Evolutionary conservation across 2,113 vertebrate species (phyloP).

Genomic region (Brachirus orientalis): DNA sequence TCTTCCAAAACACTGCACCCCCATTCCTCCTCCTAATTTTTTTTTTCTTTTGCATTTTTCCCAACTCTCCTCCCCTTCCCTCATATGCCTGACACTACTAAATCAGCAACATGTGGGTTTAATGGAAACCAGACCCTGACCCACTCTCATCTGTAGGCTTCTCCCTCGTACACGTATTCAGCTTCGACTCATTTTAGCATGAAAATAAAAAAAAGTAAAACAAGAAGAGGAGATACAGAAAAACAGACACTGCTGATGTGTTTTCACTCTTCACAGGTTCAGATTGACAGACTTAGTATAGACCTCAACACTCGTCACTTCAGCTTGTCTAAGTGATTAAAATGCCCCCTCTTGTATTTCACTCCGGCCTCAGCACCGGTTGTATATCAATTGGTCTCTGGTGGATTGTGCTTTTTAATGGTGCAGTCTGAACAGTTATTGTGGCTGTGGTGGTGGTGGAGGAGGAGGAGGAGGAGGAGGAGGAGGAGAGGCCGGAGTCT

Average conservation of each 20-base stretch:
- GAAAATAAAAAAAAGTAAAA: background rate
- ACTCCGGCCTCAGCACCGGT: slow-evolving; percentile 14
- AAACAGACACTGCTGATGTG: background rate
- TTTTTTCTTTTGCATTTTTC: slow-evolving; percentile 39
- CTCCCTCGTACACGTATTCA: slow-evolving; percentile 33
- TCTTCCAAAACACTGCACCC: background rate
- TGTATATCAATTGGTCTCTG: slow-evolving; percentile 33
- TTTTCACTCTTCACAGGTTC: slow-evolving; percentile 16
- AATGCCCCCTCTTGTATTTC: slow-evolving; percentile 1
- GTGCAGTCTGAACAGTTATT: slow-evolving; percentile 36
- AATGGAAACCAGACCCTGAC: slow-evolving; percentile 75
- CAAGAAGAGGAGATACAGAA: background rate
- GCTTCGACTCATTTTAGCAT: slow-evolving; percentile 14
- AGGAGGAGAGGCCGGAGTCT: slow-evolving; percentile 57
- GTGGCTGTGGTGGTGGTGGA: slow-evolving; percentile 15
- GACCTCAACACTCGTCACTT: background rate
- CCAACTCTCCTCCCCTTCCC: background rate
- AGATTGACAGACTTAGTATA: slow-evolving; percentile 10
- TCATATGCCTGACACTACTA: slow-evolving; percentile 52
- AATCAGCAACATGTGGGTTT: slow-evolving; percentile 79
- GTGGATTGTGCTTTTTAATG: slow-evolving; percentile 46
- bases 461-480: slow-evolving; percentile 21
- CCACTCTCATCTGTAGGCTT: slow-evolving; percentile 48
- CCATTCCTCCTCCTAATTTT: slow-evolving; percentile 11
- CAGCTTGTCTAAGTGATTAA: slow-evolving; percentile 24